Evolutionary conservation across 1,140 invertebrate genomes (phyloP).

Genomic region (Ostrea edulis): DNA sequence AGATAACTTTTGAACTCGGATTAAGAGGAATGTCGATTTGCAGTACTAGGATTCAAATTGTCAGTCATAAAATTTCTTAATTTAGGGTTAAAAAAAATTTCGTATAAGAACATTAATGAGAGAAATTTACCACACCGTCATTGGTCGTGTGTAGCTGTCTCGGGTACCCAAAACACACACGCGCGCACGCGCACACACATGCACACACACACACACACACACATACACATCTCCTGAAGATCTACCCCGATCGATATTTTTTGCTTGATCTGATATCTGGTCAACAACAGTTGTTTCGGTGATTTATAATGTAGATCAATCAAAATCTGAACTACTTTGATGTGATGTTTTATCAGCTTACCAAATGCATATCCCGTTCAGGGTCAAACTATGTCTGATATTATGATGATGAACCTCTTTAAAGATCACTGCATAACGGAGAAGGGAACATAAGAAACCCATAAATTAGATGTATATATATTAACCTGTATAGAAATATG

Average conservation of each 20-base stretch:
- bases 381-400: neutral
- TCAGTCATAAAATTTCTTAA: neutral
- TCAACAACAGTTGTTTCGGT: slow-evolving; percentile 12
- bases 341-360: slow-evolving; percentile 10
- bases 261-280: neutral
- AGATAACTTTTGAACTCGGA: neutral
- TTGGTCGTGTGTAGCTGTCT: too few relatives aligned
- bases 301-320: slow-evolving; percentile 13
- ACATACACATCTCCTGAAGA: neutral
- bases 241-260: neutral
- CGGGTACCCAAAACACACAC: too few relatives aligned
- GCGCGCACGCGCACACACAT: neutral
- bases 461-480: neutral
- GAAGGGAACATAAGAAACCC: neutral
- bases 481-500: slow-evolving; percentile 21
- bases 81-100: neutral
- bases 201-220: neutral
- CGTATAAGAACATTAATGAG: neutral
- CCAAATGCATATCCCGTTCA: slow-evolving; percentile 9
- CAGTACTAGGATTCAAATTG: neutral
- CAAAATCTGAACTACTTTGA: neutral
- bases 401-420: neutral
- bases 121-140: too few relatives aligned
- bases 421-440: slow-evolving; percentile 1
- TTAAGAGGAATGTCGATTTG: neutral